These are phyloP conservation scores for Pomatorhinus ruficollis DNA, from an alignment of 2,113 vertebrate genomes.

Conservation along the genomic window DNA sequence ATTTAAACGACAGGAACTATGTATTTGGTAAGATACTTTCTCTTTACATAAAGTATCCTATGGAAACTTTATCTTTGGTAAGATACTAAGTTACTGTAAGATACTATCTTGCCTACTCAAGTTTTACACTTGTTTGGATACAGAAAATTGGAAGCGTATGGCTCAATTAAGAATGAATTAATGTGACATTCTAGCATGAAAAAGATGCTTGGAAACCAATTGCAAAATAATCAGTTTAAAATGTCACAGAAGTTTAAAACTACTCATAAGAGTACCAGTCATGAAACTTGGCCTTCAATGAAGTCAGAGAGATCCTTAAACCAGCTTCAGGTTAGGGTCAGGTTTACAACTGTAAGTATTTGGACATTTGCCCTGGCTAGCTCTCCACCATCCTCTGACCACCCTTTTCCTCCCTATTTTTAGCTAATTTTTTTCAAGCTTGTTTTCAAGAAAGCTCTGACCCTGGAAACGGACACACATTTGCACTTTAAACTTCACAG, in stretches of 20 bases:
- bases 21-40: not conserved
- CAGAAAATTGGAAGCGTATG: constrained; percentile 69
- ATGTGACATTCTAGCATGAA: constrained; percentile 66
- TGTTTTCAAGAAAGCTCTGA: not conserved
- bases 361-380: not conserved
- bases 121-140: constrained; percentile 66
- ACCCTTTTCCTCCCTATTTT: not conserved
- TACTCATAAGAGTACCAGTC: not conserved
- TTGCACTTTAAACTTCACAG: not conserved
- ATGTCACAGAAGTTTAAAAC: constrained; percentile 39
- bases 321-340: not conserved
- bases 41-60: not conserved
- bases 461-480: not conserved
- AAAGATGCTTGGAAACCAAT: constrained; percentile 46
- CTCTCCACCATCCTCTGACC: not conserved
- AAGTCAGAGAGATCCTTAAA: not conserved
- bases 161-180: constrained; percentile 76
- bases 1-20: not conserved
- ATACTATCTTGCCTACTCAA: constrained; percentile 31
- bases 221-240: constrained; percentile 66
- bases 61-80: not conserved
- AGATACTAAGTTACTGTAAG: not conserved
- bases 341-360: not conserved
- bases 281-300: not conserved
- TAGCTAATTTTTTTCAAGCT: not conserved